Conservation (phyloP, 2,797 vertebrate species). For the Prionace glauca region DNA sequence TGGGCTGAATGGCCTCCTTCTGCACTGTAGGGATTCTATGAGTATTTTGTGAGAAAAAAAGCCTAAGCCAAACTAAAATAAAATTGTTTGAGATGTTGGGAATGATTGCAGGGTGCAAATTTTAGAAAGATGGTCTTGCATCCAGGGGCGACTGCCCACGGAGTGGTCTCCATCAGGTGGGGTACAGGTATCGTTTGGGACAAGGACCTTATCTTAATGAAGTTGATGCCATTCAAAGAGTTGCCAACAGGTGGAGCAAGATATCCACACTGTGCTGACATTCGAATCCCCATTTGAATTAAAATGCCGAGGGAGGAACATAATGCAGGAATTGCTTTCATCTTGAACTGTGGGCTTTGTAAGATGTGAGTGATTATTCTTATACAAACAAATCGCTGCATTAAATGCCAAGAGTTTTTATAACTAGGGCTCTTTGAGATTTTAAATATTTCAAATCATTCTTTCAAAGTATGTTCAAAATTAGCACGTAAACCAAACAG, state of each 20-base stretch:
- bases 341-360: not conserved
- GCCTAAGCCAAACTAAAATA: not conserved
- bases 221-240: not conserved
- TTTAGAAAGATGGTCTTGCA: not conserved
- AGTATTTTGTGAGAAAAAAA: not conserved
- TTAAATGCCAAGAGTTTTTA: not conserved
- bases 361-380: not conserved
- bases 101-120: not conserved
- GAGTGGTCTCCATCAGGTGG: not conserved
- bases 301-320: not conserved
- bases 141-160: not conserved
- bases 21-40: too few relatives aligned
- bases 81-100: not conserved
- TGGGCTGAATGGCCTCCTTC: too few relatives aligned
- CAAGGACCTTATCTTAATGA: not conserved
- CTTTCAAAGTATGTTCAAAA: not conserved
- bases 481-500: not conserved
- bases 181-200: not conserved
- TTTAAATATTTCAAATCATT: not conserved
- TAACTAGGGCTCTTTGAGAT: not conserved
- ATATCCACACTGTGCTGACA: not conserved
- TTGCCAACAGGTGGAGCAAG: slow-evolving; percentile 27
- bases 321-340: not conserved
- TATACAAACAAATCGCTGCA: not conserved
- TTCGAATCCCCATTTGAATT: not conserved